A percentile compares a stretch with the other conserved stretches of the same genome.
Conservation (phyloP, 2,113 vertebrate species). For the Tenrec ecaudatus region DNA sequence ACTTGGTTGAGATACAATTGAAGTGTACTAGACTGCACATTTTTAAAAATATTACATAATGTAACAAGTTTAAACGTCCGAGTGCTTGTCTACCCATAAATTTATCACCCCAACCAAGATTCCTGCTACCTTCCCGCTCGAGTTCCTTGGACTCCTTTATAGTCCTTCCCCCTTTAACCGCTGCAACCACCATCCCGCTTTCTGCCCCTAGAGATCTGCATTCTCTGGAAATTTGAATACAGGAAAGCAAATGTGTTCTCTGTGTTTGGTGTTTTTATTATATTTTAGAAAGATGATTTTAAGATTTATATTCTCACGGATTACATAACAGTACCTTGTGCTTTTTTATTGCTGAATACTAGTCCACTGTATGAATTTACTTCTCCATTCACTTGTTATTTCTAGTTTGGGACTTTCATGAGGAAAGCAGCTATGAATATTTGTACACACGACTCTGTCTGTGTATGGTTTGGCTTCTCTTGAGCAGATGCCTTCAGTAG, state of each 20-base stretch:
- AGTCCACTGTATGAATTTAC: neutral
- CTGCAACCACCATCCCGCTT: neutral
- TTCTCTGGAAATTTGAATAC: neutral
- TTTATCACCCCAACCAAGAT: neutral
- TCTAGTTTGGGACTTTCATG: neutral
- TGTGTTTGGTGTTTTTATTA: neutral
- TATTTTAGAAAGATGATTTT: neutral
- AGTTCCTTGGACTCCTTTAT: neutral
- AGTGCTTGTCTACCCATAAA: neutral
- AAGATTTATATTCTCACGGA: neutral
- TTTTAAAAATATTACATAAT: neutral
- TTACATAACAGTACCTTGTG: neutral
- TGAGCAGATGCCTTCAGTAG: neutral
- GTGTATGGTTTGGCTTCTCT: neutral
- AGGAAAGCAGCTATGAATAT: neutral
- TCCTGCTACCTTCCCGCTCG: neutral
- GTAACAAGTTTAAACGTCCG: neutral
- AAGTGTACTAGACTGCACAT: neutral
- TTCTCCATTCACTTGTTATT: neutral
- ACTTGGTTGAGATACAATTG: constrained; percentile 9
- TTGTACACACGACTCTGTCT: neutral
- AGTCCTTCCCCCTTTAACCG: neutral
- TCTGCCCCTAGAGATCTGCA: neutral
- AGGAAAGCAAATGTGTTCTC: neutral
- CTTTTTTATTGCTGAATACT: neutral